Base-by-base conservation (phyloP, 1,140 invertebrate genomes). In the Panagrolaimus sp. region DNA sequence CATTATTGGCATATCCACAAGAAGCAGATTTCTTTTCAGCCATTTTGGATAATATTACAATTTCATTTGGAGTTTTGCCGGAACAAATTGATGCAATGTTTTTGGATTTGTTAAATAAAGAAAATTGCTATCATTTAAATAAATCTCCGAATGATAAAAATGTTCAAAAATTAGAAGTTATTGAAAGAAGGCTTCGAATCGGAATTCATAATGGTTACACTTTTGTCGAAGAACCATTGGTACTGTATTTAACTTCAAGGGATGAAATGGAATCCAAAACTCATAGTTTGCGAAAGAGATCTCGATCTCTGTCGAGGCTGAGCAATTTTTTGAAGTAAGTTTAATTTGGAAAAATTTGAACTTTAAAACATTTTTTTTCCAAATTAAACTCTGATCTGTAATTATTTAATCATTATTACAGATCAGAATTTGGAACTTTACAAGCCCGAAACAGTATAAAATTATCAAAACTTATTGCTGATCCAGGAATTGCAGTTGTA, bases 171-270 rank as follows among this genome's bases (percentile, higher is more conserved):
- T 44, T 73, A 28, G 38, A 10, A 24, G 47, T 73, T 9, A 44
- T 73, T 12, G 72, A 73, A 52, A 14, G 72, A 38, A 28, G 67
- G 15, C n/a, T 73, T 9, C 14, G 73, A 55, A 71, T 76, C 58
- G 73, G 75, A 21, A 45, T 77, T 12, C 75, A 76, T 47, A 76
- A 76, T 46, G 70, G 75, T 15, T 62, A 77, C 9, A 65, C 26
- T 32, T 76, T 67, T 48, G 64, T 78, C 5, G 75, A 76, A 43
- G 75, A 76, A 44, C 75, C 75, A 4, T 26, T 70, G 14, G 70
- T 45, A 12, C 45, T 76, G 24, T 62, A 63, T 38, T 48, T 75
- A 44, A 44, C 52, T 46, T 32, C 47, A 14, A 47, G 44, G 48
- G 38, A 70, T 26, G 46, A 65, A 17, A 17, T 46, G n/a, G 9